Evolutionary conservation across 1,140 invertebrate genomes (phyloP), one percentile per base, ranked within the genome.

Genomic region (Leptopilina clavipes): DNA sequence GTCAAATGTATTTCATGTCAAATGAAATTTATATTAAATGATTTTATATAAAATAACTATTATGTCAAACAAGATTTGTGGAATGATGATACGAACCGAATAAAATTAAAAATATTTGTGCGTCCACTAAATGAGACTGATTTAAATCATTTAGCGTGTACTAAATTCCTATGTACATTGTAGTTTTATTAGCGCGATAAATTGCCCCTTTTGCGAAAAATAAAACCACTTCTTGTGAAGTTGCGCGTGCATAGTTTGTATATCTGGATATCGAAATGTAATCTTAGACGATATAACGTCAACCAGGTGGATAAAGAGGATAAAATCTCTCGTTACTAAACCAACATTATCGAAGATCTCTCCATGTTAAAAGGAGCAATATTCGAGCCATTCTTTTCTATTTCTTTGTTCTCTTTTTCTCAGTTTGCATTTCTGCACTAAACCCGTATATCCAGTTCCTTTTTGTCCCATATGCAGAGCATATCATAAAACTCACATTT

Each of bases 361-460:
- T 31, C 12, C 12, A 65, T n/a, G 59, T 31, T n/a, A 65, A 3
- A 31, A 65, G 22, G 19, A 65, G 59, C 54, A 59, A 59, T 54
- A 54, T 19, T 54, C 54, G 14, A n/a, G 18, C 54, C 25, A 22
- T 54, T 45, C 73, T 40, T 25, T 59, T 25, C 2, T 8, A 22
- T 31, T 8, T 56, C 56, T 52, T 71, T 56, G 52, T 72, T 72
- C 74, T 56, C 45, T 59, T 71, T 44, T 73, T 45, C 71, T 40
- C 70, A 40, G 8, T 1, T 52, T 25, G 37, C 70, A 18, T 37
- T 10, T 12, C 37, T 22, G 70, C 37, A 43, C 72, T 56, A 54
- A 78, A 78, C 73, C 73, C 72, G 73, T 78, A 45, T 71, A 70
- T 78, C 77, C 70, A 75, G 73, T 79, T 76, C 70, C 59, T 48